Evolutionary conservation across 2,797 vertebrate genomes (phyloP).

Genomic region (Acanthurus tractus): DNA sequence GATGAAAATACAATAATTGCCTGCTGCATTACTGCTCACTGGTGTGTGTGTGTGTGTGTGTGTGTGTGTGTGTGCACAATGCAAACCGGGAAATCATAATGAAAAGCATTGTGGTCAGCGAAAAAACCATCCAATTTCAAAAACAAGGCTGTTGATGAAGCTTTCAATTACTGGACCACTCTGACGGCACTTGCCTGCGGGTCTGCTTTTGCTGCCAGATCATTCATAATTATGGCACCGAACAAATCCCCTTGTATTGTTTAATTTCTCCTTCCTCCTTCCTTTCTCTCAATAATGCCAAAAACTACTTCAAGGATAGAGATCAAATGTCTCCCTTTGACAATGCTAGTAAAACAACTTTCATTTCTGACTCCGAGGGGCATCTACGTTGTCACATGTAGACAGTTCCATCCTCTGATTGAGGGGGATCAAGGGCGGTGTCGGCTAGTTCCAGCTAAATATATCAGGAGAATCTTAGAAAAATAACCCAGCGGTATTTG

Average conservation of each 20-base stretch:
- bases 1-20: constrained; percentile 43
- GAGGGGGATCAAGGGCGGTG: constrained; percentile 23
- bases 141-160: constrained; percentile 27
- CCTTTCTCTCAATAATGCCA: constrained; percentile 24
- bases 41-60: constrained; percentile 23
- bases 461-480: constrained; percentile 24
- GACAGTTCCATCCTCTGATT: constrained; percentile 18
- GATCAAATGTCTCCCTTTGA: constrained; percentile 34
- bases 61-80: constrained; percentile 1
- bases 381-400: constrained; percentile 17
- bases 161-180: constrained; percentile 22
- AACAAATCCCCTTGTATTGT: constrained; percentile 22
- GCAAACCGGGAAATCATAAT: constrained; percentile 34
- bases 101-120: constrained; percentile 40
- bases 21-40: constrained; percentile 28
- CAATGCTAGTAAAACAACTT: constrained; percentile 6
- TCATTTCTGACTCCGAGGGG: constrained; percentile 17
- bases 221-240: constrained; percentile 1
- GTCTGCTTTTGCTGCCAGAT: constrained; percentile 13
- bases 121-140: constrained; percentile 21
- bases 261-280: constrained; percentile 14
- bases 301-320: constrained; percentile 24
- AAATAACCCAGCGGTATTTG: neutral
- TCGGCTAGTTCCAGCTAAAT: constrained; percentile 28
- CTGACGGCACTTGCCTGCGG: constrained; percentile 1